phyloP scores from a whole-genome alignment of 2,113 vertebrate species.

The Pangasianodon gigas region DNA sequence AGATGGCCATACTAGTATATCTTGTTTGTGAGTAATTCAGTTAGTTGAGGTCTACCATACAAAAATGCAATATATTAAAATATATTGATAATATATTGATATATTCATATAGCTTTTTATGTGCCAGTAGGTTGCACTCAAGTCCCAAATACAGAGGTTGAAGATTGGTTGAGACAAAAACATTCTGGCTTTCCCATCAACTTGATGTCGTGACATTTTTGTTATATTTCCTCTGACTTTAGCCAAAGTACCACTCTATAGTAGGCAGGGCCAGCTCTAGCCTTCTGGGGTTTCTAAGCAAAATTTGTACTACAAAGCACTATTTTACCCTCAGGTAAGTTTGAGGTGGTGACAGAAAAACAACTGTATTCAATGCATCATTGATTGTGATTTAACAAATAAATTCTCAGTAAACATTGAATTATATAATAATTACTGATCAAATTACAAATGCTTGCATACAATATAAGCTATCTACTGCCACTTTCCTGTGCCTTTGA shows the following conservation, averaged over 20 bases:
- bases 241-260: not conserved
- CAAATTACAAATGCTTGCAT: not conserved
- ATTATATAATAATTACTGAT: not conserved
- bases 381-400: not conserved
- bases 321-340: not conserved
- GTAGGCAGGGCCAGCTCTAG: not conserved
- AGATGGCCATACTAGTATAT: not conserved
- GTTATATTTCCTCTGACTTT: not conserved
- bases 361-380: not conserved
- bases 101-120: not conserved
- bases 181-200: not conserved
- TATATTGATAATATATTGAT: not conserved
- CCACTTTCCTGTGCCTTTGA: not conserved
- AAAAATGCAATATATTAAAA: not conserved
- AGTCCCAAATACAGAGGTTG: not conserved
- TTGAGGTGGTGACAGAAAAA: not conserved
- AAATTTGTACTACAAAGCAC: not conserved
- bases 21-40: slow-evolving; percentile 16
- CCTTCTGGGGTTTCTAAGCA: not conserved
- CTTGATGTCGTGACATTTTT: not conserved
- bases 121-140: not conserved
- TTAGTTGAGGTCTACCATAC: not conserved
- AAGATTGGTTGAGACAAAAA: not conserved
- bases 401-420: not conserved
- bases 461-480: not conserved